phyloP scores from a whole-genome alignment of 2,888 invertebrate genomes.

The Gari tellinella region DNA sequence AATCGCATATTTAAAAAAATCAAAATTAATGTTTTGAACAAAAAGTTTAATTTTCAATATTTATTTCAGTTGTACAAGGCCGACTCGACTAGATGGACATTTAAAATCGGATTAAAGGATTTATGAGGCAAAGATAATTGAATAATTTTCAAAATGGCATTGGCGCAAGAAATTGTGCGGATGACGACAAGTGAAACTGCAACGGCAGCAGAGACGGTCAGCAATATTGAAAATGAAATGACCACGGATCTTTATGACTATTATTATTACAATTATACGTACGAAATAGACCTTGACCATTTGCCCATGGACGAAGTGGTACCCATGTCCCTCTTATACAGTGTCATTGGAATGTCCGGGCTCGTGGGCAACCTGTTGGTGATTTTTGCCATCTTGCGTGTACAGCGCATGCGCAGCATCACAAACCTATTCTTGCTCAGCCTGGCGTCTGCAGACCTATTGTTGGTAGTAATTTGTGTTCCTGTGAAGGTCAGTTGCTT shows the following conservation, averaged over 20 bases:
- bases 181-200: too few relatives aligned
- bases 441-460: slow-evolving; percentile 89
- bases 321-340: slow-evolving; percentile 87
- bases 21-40: too few relatives aligned
- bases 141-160: too few relatives aligned
- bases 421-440: slow-evolving; percentile 90
- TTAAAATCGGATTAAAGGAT: too few relatives aligned
- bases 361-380: slow-evolving; percentile 87
- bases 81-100: too few relatives aligned
- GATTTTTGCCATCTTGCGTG: slow-evolving; percentile 87
- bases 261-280: slow-evolving; percentile 72
- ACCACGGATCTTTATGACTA: too few relatives aligned
- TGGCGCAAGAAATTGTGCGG: too few relatives aligned
- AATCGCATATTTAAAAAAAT: too few relatives aligned
- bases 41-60: too few relatives aligned
- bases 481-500: slow-evolving; percentile 88
- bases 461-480: slow-evolving; percentile 89
- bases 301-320: slow-evolving; percentile 87
- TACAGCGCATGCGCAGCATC: slow-evolving; percentile 87
- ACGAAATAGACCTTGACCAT: slow-evolving; percentile 73
- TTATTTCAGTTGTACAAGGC: too few relatives aligned
- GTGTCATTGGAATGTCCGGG: slow-evolving; percentile 87
- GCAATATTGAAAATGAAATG: too few relatives aligned
- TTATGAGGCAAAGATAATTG: background rate
- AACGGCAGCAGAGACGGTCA: too few relatives aligned